Evolutionary conservation across 1,140 invertebrate genomes (phyloP), one percentile per base, ranked within the genome.

Genomic region (Pogonus chalceus): DNA sequence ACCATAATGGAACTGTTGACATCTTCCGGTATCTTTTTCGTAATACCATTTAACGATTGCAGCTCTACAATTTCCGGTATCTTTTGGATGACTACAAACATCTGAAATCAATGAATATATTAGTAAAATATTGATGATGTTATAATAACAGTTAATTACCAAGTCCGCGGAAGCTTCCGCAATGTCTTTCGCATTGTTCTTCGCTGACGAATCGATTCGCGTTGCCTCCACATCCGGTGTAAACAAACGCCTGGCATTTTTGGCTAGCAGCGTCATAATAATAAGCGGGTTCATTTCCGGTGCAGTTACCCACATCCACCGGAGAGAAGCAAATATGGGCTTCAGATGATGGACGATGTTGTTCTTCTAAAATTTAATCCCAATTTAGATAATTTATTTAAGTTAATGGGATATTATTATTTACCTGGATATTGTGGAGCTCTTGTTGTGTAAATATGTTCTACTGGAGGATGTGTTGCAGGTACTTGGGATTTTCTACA

Each of bases 151-250:
- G 46, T 50, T 43, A 62, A 72, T 72, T 69, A 88, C 87, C 85
- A 68, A 86, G 74, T 58, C 78, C 79, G 60, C 76, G 75, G 72
- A 85, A 88, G 37, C 68, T 66, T 50, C 89, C 86, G 62, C 90
- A 92, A 23, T 82, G 77, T 57, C 88, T 72, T 64, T 90, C 80
- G 65, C 91, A 94, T 51, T 88, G 83, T 65, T 93, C 90, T 62
- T 84, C 80, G 0, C 66, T 78, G 37, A 81, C 66, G 71, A 88
- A 94, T 64, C 85, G 77, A 65, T 94, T 94, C 16, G 80, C 81
- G 64, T 91, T 93, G 43, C 90, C 90, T 47, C 80, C 82, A 66
- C 90, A 93, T 7, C 90, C 90, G 7, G 83, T 81, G 64, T 89
- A 93, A 2, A 79, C 72, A 66, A 93, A 92, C 18, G 80, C 75